Conservation (phyloP, 1,140 invertebrate species). For the Halesus radiatus region DNA sequence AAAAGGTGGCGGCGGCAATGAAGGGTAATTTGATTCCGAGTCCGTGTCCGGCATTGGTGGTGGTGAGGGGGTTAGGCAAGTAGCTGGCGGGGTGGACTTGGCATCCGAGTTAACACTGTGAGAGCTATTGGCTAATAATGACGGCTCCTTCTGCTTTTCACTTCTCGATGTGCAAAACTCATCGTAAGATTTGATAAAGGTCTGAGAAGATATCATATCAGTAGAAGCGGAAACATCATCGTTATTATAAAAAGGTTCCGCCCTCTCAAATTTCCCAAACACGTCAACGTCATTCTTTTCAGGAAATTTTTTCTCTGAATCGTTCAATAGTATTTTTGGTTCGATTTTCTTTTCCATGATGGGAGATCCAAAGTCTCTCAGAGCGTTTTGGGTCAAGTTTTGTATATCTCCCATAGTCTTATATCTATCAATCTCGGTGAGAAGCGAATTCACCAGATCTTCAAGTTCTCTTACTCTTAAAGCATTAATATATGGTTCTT, state of each 20-base stretch:
- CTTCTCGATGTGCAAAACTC: constrained; percentile 49
- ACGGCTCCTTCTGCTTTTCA: constrained; percentile 33
- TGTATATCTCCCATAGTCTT: constrained; percentile 70
- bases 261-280: constrained; percentile 54
- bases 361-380: constrained; percentile 67
- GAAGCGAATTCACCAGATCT: constrained; percentile 68
- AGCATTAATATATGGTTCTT: constrained; percentile 21
- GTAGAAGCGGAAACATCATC: constrained; percentile 34
- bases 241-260: constrained; percentile 55
- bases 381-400: constrained; percentile 68
- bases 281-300: constrained; percentile 41
- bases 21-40: constrained; percentile 21
- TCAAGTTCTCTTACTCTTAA: constrained; percentile 60
- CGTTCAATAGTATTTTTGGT: constrained; percentile 10
- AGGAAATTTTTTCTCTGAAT: neutral
- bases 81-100: neutral
- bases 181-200: constrained; percentile 52
- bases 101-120: neutral
- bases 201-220: constrained; percentile 36
- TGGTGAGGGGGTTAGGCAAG: constrained; percentile 59
- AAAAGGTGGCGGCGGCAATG: constrained; percentile 18
- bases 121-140: neutral
- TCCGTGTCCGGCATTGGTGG: constrained; percentile 62
- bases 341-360: constrained; percentile 55
- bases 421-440: constrained; percentile 71